Percentiles rank a stretch among this genome's conserved stretches.
Conservation (phyloP, 1,140 invertebrate species). For the Temnothorax nylanderi region DNA sequence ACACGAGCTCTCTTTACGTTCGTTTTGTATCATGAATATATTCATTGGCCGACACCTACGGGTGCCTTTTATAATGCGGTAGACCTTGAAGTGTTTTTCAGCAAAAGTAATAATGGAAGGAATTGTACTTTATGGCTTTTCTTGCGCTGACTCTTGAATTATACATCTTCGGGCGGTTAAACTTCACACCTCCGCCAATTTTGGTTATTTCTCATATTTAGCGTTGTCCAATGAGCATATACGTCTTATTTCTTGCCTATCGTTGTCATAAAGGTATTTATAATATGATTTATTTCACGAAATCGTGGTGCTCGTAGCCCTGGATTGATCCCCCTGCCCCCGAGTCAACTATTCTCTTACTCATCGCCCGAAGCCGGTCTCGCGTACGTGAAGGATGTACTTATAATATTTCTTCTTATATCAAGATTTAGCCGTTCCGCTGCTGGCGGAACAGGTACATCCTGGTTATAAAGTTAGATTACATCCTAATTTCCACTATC, state of each 20-base stretch:
- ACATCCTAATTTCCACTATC: conserved; percentile 45
- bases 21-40: conserved; percentile 10
- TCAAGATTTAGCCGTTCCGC: conserved; percentile 27
- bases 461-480: conserved; percentile 34
- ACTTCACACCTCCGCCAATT: background rate
- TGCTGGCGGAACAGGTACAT: conserved; percentile 21
- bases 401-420: conserved; percentile 31
- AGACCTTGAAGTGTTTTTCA: conserved; percentile 8
- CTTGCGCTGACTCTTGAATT: conserved; percentile 12
- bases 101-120: background rate
- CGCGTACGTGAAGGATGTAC: conserved; percentile 1
- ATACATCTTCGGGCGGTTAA: background rate
- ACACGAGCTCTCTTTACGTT: background rate
- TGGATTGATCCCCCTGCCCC: background rate
- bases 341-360: background rate
- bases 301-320: background rate
- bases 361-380: background rate
- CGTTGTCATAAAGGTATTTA: background rate
- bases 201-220: background rate
- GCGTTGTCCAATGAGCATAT: background rate
- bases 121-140: conserved; percentile 13
- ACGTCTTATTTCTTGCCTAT: background rate
- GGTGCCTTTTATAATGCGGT: background rate
- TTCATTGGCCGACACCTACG: conserved; percentile 8
- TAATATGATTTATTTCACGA: background rate